These are phyloP conservation scores for Amphiprion percula DNA, from an alignment of 2,113 vertebrate species.

Conservation along the genomic window DNA sequence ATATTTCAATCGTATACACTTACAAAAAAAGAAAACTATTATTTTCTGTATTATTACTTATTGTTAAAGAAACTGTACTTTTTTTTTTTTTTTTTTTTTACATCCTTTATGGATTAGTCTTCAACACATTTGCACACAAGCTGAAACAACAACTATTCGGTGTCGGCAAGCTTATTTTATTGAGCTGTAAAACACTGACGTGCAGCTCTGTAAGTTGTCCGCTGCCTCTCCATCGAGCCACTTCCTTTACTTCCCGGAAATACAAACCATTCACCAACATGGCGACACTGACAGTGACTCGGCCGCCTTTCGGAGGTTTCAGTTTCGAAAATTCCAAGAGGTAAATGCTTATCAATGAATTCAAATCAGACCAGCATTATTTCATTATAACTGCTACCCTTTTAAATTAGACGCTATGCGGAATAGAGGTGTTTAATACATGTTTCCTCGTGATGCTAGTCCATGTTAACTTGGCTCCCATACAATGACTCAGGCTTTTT, in stretches of 20 bases:
- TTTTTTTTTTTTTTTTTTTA: too few relatives aligned
- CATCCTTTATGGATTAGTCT: too few relatives aligned
- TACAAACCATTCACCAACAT: slow-evolving; percentile 74
- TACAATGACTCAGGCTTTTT: slow-evolving; percentile 83
- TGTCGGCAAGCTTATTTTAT: too few relatives aligned
- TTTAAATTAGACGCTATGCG: fast-evolving
- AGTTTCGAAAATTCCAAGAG: slow-evolving; percentile 93
- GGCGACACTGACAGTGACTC: slow-evolving; percentile 85
- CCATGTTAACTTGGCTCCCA: background rate
- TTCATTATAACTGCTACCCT: fast-evolving
- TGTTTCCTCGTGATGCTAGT: slow-evolving; percentile 25
- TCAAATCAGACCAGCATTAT: fast-evolving
- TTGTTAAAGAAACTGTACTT: too few relatives aligned
- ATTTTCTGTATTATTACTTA: too few relatives aligned
- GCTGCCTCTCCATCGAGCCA: background rate
- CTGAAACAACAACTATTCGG: too few relatives aligned
- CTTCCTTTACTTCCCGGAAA: slow-evolving; percentile 79
- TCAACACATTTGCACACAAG: too few relatives aligned
- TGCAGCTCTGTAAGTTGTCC: background rate
- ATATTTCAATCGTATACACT: too few relatives aligned
- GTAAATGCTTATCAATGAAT: slow-evolving; percentile 66
- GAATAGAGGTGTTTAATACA: background rate
- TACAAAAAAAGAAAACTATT: too few relatives aligned
- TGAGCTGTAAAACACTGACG: too few relatives aligned
- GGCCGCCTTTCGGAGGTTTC: slow-evolving; percentile 86